These are phyloP conservation scores for Montipora efflorescens DNA, from an alignment of 64 coral and sea anemone genomes.

Conservation along the genomic window DNA sequence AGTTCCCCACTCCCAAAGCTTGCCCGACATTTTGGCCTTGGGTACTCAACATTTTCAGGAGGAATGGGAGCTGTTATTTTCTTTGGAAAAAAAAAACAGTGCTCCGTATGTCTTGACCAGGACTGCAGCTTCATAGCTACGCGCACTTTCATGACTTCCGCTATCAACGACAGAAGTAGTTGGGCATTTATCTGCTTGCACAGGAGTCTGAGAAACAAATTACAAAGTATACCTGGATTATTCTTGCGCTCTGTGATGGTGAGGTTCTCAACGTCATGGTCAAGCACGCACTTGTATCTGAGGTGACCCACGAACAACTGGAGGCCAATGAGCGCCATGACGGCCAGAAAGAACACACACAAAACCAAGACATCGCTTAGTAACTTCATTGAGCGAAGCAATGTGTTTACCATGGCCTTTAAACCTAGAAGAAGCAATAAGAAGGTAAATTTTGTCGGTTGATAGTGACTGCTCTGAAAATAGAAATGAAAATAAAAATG, in stretches of 20 bases:
- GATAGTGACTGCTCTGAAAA: background rate
- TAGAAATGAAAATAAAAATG: background rate
- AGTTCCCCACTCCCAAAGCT: too few relatives aligned
- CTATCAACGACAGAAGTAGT: too few relatives aligned
- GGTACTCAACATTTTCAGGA: too few relatives aligned
- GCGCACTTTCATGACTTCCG: too few relatives aligned
- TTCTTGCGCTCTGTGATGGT: constrained; percentile 6
- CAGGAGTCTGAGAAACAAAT: too few relatives aligned
- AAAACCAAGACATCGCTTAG: constrained; percentile 73
- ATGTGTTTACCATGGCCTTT: constrained; percentile 79
- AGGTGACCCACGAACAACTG: constrained; percentile 75
- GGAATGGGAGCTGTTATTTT: too few relatives aligned
- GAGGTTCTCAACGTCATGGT: background rate
- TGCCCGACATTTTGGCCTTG: too few relatives aligned
- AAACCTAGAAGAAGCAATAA: constrained; percentile 28
- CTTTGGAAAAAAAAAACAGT: too few relatives aligned
- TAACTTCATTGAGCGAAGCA: constrained; percentile 76
- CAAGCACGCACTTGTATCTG: constrained; percentile 61
- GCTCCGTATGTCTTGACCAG: too few relatives aligned
- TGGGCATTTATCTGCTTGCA: too few relatives aligned
- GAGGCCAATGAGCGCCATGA: constrained; percentile 72
- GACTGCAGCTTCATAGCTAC: too few relatives aligned
- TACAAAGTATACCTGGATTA: background rate
- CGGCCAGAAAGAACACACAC: constrained; percentile 65
- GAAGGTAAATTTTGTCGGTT: background rate